Conservation (phyloP, 2,888 invertebrate species). For the Camptogramma bilineatum region DNA sequence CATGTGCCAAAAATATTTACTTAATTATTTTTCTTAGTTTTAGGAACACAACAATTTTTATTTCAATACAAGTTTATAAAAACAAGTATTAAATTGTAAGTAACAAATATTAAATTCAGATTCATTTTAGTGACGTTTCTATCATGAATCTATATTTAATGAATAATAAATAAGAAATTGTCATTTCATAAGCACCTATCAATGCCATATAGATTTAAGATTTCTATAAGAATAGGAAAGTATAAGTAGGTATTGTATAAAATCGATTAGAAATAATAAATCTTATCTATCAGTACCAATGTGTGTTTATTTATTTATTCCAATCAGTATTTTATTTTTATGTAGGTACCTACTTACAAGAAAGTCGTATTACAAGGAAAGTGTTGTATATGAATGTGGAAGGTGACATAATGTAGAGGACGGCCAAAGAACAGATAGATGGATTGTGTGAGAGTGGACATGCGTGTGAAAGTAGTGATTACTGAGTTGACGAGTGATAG, state of each 20-base stretch:
- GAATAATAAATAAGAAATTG: not conserved
- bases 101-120: not conserved
- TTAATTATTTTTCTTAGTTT: constrained; percentile 33
- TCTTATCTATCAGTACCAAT: not conserved
- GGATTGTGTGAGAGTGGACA: too few species aligned
- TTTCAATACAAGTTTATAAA: constrained; percentile 1
- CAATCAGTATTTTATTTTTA: not conserved
- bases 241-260: constrained; percentile 8
- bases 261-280: constrained; percentile 8
- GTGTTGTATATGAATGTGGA: too few species aligned
- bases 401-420: too few species aligned
- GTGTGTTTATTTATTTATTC: constrained; percentile 6
- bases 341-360: too few species aligned
- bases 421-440: too few species aligned
- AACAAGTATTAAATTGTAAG: not conserved
- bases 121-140: not conserved
- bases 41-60: constrained; percentile 2
- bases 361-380: too few species aligned
- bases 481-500: too few species aligned
- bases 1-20: constrained; percentile 41
- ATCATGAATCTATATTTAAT: not conserved
- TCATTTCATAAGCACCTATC: constrained; percentile 9
- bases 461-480: too few species aligned
- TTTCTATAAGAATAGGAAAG: not conserved
- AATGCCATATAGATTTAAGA: constrained; percentile 35